Percentiles rank a stretch among this genome's conserved stretches.
These are phyloP conservation scores for Heliconius sara DNA, from an alignment of 2,888 invertebrate genomes.

Conservation along the genomic window DNA sequence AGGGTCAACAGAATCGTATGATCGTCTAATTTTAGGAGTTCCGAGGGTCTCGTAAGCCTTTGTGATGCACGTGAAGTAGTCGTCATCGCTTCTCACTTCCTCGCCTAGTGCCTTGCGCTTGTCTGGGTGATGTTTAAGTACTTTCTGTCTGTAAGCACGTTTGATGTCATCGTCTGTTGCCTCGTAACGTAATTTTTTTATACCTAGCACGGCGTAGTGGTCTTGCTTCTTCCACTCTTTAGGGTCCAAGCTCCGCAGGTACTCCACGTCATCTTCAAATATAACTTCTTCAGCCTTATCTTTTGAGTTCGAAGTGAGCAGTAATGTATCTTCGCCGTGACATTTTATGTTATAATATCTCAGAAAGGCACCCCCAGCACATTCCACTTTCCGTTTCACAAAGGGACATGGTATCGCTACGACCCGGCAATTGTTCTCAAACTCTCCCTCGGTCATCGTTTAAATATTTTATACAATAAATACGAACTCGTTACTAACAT, in stretches of 20 bases:
- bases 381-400: constrained; percentile 76
- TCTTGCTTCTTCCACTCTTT: constrained; percentile 99
- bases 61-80: constrained; percentile 99
- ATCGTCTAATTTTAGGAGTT: constrained; percentile 90
- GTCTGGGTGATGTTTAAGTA: constrained; percentile 97
- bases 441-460: constrained; percentile 75
- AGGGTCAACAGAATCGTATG: constrained; percentile 98
- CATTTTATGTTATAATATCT: constrained; percentile 79
- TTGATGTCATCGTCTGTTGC: constrained; percentile 97
- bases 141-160: constrained; percentile 91
- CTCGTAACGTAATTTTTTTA: constrained; percentile 91
- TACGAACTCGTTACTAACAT: constrained; percentile 73
- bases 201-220: constrained; percentile 97
- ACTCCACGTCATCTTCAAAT: constrained; percentile 89
- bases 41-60: constrained; percentile 97
- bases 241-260: constrained; percentile 94
- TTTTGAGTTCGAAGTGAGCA: constrained; percentile 70
- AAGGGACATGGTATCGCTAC: constrained; percentile 69
- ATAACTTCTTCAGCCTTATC: constrained; percentile 76
- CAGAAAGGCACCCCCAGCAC: constrained; percentile 79
- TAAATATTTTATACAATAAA: constrained; percentile 61
- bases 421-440: constrained; percentile 60
- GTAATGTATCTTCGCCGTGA: constrained; percentile 76
- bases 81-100: constrained; percentile 94
- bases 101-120: constrained; percentile 96